Evolutionary conservation across 2,797 vertebrate genomes (phyloP).

Genomic region (Pantherophis vulpinus): DNA sequence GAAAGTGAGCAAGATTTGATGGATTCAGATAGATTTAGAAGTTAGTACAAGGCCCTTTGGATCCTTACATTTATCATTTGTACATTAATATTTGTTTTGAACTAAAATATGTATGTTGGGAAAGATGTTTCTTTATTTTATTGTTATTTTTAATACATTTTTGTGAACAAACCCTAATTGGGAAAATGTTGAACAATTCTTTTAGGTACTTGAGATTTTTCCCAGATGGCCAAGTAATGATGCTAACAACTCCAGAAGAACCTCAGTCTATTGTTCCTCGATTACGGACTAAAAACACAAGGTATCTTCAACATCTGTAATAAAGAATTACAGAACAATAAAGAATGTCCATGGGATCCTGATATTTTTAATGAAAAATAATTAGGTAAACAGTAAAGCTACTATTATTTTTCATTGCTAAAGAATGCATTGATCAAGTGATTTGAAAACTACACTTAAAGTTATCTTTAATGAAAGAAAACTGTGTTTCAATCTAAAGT

Average conservation of each 20-base stretch:
- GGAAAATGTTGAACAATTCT: slow-evolving; percentile 32
- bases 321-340: neutral
- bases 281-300: slow-evolving; percentile 84
- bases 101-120: neutral
- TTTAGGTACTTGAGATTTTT: slow-evolving; percentile 96
- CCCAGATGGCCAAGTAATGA: slow-evolving; percentile 89
- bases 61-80: slow-evolving; percentile 1
- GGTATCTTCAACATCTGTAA: slow-evolving; percentile 68
- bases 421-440: neutral
- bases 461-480: neutral
- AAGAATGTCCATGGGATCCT: neutral
- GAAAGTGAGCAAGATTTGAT: neutral
- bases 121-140: neutral
- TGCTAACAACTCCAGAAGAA: slow-evolving; percentile 95
- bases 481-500: neutral
- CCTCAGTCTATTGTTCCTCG: slow-evolving; percentile 87
- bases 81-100: slow-evolving; percentile 28
- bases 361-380: neutral
- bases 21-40: neutral
- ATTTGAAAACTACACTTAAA: neutral
- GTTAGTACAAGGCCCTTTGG: neutral
- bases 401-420: neutral
- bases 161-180: neutral
- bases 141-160: neutral
- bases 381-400: neutral